A percentile compares a stretch with the other conserved stretches of the same genome.
Evolutionary conservation across 2,888 invertebrate genomes (phyloP).

Genomic region (Oxyscelio sp.): DNA sequence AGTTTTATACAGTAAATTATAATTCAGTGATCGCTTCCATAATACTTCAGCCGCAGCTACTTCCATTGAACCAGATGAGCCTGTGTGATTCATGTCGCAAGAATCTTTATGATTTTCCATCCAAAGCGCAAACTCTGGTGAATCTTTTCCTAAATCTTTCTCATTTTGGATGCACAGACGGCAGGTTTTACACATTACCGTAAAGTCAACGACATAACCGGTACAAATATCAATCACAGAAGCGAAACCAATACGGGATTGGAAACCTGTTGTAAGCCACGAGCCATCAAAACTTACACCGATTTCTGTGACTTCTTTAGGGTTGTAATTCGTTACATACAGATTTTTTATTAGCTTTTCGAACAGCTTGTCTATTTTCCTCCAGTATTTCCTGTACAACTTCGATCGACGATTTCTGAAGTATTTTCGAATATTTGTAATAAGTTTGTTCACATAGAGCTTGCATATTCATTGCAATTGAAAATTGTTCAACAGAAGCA

Average conservation of each 20-base stretch:
- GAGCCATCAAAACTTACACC: conserved; percentile 21
- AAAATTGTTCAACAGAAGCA: conserved; percentile 18
- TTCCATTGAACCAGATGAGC: conserved; percentile 29
- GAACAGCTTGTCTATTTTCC: no score
- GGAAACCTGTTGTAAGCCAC: not conserved
- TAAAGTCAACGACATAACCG: conserved; percentile 19
- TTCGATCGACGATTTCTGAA: conserved; percentile 5
- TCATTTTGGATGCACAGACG: not conserved
- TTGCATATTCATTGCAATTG: not conserved
- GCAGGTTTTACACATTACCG: conserved; percentile 15
- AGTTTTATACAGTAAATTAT: conserved; percentile 2
- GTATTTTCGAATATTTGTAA: conserved; percentile 13
- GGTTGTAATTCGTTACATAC: no score
- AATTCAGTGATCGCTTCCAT: conserved; percentile 10
- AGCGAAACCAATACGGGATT: not conserved
- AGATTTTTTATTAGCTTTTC: no score
- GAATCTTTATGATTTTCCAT: not conserved
- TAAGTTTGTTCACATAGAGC: conserved; percentile 7
- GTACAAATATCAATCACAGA: not conserved
- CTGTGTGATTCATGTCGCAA: conserved; percentile 15
- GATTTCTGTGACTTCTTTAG: no score
- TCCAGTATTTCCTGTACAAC: not conserved
- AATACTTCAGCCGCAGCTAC: conserved; percentile 20
- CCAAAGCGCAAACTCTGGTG: conserved; percentile 17
- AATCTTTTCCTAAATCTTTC: conserved; percentile 26